Conservation (phyloP, 2,113 vertebrate species). For the Microtus oregoni region DNA sequence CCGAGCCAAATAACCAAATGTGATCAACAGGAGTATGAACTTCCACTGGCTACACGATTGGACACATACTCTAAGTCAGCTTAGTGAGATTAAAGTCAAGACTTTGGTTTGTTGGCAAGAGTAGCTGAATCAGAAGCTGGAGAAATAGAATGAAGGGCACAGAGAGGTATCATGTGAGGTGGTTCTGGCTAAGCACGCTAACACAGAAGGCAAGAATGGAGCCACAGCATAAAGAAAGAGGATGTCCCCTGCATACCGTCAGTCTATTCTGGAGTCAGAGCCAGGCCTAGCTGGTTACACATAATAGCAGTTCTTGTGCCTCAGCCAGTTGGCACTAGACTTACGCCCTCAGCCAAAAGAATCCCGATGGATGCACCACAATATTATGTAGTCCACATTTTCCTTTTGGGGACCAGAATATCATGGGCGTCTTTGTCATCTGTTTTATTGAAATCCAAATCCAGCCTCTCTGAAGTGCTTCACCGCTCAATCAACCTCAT, state of each 20-base stretch:
- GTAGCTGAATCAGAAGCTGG: background rate
- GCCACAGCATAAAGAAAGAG: background rate
- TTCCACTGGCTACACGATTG: background rate
- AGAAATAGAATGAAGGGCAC: background rate
- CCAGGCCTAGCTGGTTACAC: background rate
- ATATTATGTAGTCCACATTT: slow-evolving; percentile 32
- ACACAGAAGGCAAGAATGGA: background rate
- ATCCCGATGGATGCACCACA: background rate
- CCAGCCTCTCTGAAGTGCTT: slow-evolving; percentile 35
- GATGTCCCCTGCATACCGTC: background rate
- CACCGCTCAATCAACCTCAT: background rate
- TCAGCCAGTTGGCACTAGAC: slow-evolving; percentile 27
- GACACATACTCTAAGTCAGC: background rate
- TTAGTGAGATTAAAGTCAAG: background rate
- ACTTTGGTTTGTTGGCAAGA: background rate
- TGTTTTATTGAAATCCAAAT: slow-evolving; percentile 66
- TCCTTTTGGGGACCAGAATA: slow-evolving; percentile 38
- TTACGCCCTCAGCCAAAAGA: slow-evolving; percentile 54
- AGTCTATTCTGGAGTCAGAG: slow-evolving; percentile 6
- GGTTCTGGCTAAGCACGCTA: background rate
- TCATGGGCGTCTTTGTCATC: slow-evolving; percentile 58
- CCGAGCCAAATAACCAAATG: background rate
- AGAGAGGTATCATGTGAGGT: background rate
- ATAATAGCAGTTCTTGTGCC: background rate
- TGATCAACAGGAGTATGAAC: background rate